Evolutionary conservation across 2,888 invertebrate genomes (phyloP).

Genomic region (Crocallis elinguaria): DNA sequence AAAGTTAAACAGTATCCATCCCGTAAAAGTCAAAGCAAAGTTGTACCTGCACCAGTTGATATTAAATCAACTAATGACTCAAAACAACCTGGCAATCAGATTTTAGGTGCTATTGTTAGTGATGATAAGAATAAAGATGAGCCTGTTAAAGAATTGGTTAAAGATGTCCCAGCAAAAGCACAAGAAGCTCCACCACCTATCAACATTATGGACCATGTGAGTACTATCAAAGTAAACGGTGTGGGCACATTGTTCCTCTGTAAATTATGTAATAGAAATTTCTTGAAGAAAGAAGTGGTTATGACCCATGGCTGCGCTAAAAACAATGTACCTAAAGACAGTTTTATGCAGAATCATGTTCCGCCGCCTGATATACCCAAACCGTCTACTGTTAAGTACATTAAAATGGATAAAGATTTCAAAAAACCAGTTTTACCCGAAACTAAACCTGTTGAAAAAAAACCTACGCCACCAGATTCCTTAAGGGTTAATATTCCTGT

Average conservation of each 20-base stretch:
- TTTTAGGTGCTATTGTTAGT: background rate
- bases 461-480: constrained; percentile 2
- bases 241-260: constrained; percentile 78
- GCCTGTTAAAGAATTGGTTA: constrained; percentile 24
- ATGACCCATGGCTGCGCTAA: constrained; percentile 74
- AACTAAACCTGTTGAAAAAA: constrained; percentile 35
- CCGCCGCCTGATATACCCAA: constrained; percentile 61
- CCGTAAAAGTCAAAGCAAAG: constrained; percentile 28
- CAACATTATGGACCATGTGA: constrained; percentile 76
- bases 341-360: constrained; percentile 43
- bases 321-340: constrained; percentile 64
- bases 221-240: constrained; percentile 75
- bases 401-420: constrained; percentile 55
- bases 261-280: constrained; percentile 76
- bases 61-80: constrained; percentile 13
- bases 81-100: constrained; percentile 10
- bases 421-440: constrained; percentile 43
- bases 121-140: constrained; percentile 26
- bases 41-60: constrained; percentile 5
- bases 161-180: constrained; percentile 39
- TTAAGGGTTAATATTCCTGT: constrained; percentile 28
- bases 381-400: constrained; percentile 70
- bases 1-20: constrained; percentile 12
- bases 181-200: constrained; percentile 49
- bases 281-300: constrained; percentile 72